phyloP scores from a whole-genome alignment of 23 tunicate species.

The Ascidia mentula region DNA sequence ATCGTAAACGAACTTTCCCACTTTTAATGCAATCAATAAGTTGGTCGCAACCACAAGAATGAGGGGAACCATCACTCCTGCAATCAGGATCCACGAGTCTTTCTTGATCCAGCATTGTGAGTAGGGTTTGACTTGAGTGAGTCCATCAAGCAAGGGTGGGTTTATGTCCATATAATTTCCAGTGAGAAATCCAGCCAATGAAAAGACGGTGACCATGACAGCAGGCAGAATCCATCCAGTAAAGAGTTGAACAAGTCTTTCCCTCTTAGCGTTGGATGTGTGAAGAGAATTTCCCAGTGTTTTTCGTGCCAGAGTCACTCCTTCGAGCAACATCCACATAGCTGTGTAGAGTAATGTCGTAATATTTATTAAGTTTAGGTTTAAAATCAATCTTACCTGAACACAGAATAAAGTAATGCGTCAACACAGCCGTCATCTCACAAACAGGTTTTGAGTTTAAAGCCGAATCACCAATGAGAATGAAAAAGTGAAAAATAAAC shows the following conservation, averaged over 20 bases:
- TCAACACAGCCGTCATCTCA: background rate
- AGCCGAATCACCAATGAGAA: background rate
- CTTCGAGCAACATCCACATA: constrained; percentile 38
- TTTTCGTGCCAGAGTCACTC: constrained; percentile 7
- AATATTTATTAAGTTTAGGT: background rate
- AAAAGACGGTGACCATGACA: constrained; percentile 4
- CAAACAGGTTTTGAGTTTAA: background rate
- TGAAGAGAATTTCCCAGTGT: background rate
- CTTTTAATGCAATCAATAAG: background rate
- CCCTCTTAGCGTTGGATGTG: background rate
- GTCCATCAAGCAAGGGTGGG: background rate
- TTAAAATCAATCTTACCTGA: too few species aligned
- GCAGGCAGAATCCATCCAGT: constrained; percentile 24
- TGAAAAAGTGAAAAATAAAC: constrained; percentile 1
- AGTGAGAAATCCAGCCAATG: constrained; percentile 14
- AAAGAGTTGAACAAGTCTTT: background rate
- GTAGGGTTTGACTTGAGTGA: background rate
- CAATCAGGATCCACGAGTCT: background rate
- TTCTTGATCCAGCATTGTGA: constrained; percentile 8
- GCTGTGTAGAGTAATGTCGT: background rate
- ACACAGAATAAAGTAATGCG: background rate
- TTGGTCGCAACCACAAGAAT: background rate
- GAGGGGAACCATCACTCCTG: background rate
- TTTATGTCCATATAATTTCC: constrained; percentile 28
- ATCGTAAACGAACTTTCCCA: background rate